A percentile compares a stretch with the other conserved stretches of the same genome.
These are phyloP conservation scores for Melolontha melolontha DNA, from an alignment of 2,888 invertebrate species.

Conservation along the genomic window DNA sequence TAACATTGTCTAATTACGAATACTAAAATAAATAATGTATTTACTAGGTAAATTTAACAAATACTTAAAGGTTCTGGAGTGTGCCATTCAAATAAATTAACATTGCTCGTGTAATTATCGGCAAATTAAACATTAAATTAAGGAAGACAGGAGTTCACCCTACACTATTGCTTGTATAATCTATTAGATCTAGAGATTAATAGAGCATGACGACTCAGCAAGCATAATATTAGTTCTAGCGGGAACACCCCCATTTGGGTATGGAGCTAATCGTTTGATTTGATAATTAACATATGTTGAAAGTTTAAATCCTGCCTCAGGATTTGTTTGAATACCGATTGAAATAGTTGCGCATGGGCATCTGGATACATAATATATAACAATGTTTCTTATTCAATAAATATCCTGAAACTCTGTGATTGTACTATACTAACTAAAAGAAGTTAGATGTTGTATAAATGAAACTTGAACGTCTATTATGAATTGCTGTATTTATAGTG, in stretches of 20 bases:
- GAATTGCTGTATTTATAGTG: no score
- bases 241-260: neutral
- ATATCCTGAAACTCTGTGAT: no score
- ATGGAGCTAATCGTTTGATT: constrained; percentile 8
- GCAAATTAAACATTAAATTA: constrained; percentile 7
- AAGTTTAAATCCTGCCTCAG: neutral
- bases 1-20: no score
- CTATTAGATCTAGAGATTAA: constrained; percentile 5
- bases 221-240: constrained; percentile 5
- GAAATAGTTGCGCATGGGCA: neutral
- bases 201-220: neutral
- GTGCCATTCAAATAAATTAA: neutral
- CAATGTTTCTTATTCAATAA: neutral
- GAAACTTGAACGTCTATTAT: no score
- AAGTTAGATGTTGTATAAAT: no score
- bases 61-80: neutral
- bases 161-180: neutral
- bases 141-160: neutral
- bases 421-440: no score
- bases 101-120: neutral
- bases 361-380: neutral
- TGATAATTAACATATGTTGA: constrained; percentile 12
- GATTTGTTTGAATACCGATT: constrained; percentile 1
- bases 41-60: no score
- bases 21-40: no score